Conservation (phyloP, 2,113 vertebrate species). For the Muntiacus muntjak region DNA sequence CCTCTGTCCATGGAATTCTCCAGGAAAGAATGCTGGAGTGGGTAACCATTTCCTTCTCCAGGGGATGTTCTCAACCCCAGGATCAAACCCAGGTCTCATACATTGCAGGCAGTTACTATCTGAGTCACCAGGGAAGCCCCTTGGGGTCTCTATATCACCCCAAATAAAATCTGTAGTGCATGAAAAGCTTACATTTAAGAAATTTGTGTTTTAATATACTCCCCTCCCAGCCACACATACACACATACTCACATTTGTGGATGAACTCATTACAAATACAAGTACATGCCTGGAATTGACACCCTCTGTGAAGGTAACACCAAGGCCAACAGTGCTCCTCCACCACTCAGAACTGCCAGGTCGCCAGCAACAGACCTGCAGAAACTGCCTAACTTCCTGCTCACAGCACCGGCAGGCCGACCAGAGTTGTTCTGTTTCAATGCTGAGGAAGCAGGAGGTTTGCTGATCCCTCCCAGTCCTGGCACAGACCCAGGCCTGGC, state of each 20-base stretch:
- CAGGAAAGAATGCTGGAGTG: neutral
- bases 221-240: no score
- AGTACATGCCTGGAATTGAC: neutral
- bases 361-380: fast-evolving
- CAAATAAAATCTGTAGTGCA: neutral
- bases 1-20: neutral
- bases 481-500: neutral
- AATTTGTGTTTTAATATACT: neutral
- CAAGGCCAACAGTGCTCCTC: fast-evolving
- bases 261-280: neutral
- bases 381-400: no score
- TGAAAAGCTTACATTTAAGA: neutral
- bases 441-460: no score
- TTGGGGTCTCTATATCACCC: neutral
- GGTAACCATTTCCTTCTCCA: neutral
- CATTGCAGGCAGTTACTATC: neutral
- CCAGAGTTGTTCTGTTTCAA: neutral
- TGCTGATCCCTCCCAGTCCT: neutral
- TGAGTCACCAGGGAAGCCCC: neutral
- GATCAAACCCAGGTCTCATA: neutral
- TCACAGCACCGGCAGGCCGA: fast-evolving
- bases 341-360: fast-evolving
- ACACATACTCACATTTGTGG: neutral
- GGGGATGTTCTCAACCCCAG: neutral
- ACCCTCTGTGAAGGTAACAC: neutral